A percentile compares a stretch with the other conserved stretches of the same genome.
phyloP scores from a whole-genome alignment of 2,113 vertebrate species.

The Triplophysa rosa region DNA sequence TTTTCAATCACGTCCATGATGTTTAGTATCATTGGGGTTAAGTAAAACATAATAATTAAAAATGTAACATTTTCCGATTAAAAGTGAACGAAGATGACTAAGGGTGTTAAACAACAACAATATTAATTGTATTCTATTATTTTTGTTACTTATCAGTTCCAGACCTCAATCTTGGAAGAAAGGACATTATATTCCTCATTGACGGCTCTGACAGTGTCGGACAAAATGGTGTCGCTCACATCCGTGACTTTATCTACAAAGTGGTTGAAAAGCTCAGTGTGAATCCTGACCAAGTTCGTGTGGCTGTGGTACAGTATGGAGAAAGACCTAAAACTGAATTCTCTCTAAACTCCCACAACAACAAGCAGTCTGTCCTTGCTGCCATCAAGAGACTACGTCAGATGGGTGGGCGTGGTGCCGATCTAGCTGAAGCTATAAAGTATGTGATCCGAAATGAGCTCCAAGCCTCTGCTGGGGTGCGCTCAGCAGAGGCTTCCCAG shows the following conservation, averaged over 20 bases:
- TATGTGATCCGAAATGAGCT: constrained; percentile 81
- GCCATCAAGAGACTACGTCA: constrained; percentile 82
- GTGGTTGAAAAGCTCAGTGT: constrained; percentile 83
- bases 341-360: constrained; percentile 78
- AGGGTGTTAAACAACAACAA: background rate
- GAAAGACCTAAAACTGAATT: constrained; percentile 81
- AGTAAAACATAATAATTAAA: no score
- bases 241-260: constrained; percentile 86
- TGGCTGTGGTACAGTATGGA: constrained; percentile 87
- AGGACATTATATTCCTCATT: constrained; percentile 91
- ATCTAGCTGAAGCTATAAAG: constrained; percentile 84
- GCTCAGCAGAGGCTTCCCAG: constrained; percentile 84
- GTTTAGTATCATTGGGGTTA: no score
- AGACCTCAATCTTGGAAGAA: constrained; percentile 74
- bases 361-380: constrained; percentile 74
- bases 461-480: constrained; percentile 80
- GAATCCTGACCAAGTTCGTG: constrained; percentile 80
- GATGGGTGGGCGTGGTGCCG: constrained; percentile 79
- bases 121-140: background rate
- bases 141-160: constrained; percentile 47
- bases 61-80: no score
- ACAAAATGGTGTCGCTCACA: constrained; percentile 74
- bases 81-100: no score
- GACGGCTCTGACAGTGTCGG: constrained; percentile 84
- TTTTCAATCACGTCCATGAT: no score